Percentiles rank a stretch among this genome's conserved stretches.
phyloP scores from a whole-genome alignment of 2,113 vertebrate species.

The Macquaria australasica region DNA sequence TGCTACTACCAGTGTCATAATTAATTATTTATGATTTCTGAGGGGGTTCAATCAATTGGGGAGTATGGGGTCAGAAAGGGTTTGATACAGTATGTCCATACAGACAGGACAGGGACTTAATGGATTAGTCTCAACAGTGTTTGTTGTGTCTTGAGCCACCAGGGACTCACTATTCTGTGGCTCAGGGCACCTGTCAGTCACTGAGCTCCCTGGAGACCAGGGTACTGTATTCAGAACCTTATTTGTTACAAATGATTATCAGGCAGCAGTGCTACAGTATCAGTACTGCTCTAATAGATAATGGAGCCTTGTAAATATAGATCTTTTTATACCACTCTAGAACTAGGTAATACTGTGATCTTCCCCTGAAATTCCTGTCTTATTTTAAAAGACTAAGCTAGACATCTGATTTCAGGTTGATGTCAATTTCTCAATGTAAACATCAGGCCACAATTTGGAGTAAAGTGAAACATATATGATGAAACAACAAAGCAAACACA shows the following conservation, averaged over 20 bases:
- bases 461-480: background rate
- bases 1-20: conserved; percentile 44
- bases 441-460: background rate
- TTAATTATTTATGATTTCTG: conserved; percentile 69
- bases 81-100: conserved; percentile 47
- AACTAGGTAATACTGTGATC: background rate
- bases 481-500: background rate
- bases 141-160: conserved; percentile 6
- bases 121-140: conserved; percentile 16
- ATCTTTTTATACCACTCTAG: background rate
- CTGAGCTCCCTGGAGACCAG: background rate
- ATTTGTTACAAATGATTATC: background rate
- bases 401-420: background rate
- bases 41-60: conserved; percentile 51
- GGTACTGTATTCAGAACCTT: background rate
- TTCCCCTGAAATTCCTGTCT: background rate
- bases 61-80: conserved; percentile 15
- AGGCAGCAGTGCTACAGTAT: background rate
- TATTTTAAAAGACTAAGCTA: background rate
- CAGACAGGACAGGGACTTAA: conserved; percentile 1
- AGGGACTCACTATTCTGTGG: conserved; percentile 1
- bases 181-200: conserved; percentile 38
- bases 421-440: background rate
- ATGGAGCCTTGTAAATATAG: background rate
- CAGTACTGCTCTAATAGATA: background rate